Base-by-base conservation (phyloP, 2,888 invertebrate species). In the Epistrophe eligans region DNA sequence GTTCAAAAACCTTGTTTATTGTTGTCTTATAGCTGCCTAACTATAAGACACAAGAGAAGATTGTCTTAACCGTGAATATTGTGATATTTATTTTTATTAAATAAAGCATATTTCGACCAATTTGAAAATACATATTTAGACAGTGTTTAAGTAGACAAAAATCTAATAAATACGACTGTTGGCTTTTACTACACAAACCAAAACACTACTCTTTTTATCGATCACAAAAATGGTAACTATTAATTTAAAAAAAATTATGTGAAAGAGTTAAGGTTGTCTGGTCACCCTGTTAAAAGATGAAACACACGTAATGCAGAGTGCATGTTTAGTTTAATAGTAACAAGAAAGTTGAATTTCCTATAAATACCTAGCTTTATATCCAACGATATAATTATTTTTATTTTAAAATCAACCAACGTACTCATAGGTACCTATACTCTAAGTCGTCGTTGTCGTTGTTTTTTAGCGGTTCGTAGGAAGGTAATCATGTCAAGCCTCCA, bases 281-380 rank as follows among this genome's bases (percentile, higher is more conserved):
- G 81, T 13, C 73, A 83, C 79, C 60, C 48, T 67, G 2, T 2
- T 24, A 24, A 50, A 38, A 8, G n/a, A 50, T 50, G 32, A n/a
- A 60, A 55, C 62, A 84, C 74, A 77, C 77, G 80, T 81, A 81
- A 84, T 28, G 72, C 60, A 64, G 76, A 52, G 50, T 67, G 70
- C 79, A 74, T 79, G 79, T 48, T 13, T 64, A 84, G 70, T 66
- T 76, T 32, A 57, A 80, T 77, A 57, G 57, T 58, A 52, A 80
- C 84, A 84, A 48, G 81, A 85, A 85, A 85, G 81, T 73, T 81
- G 81, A 60, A 84, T 83, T 83, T 83, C 79, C 79, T 83, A 74
- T 67, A 77, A 83, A 83, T 82, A 83, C 73, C 76, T 50, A 32
- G n/a, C 48, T 50, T 67, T 35, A 19, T 24, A 24, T n/a, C 67